Evolutionary conservation across 2,888 invertebrate species (phyloP).

Genomic region (Polydesmus complanatus): DNA sequence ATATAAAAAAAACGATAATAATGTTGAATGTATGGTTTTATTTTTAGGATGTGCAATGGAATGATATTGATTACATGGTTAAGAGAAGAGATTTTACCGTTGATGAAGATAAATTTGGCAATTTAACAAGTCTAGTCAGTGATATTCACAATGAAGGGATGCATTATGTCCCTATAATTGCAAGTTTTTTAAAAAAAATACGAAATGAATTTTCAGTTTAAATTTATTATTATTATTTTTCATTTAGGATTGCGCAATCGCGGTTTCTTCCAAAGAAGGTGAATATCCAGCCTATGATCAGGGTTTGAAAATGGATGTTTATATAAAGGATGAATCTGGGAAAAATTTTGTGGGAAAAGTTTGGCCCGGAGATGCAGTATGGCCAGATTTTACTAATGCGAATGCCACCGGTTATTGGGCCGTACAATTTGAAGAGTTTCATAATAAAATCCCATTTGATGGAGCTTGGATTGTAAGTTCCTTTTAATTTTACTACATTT

Average conservation of each 20-base stretch:
- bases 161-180: conserved; percentile 24
- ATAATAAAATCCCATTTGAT: conserved; percentile 45
- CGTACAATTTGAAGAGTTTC: conserved; percentile 49
- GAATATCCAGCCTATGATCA: conserved; percentile 61
- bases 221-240: neutral
- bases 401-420: conserved; percentile 55
- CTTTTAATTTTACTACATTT: neutral
- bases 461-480: conserved; percentile 68
- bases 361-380: conserved; percentile 56
- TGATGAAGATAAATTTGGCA: conserved; percentile 23
- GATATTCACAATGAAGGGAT: conserved; percentile 24
- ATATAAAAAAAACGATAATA: neutral
- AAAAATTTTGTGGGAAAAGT: conserved; percentile 58
- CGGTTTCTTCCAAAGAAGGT: conserved; percentile 49
- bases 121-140: conserved; percentile 24
- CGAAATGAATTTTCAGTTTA: conserved; percentile 14
- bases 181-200: conserved; percentile 12
- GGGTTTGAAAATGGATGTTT: conserved; percentile 54
- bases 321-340: conserved; percentile 51
- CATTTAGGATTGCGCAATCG: conserved; percentile 52
- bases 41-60: conserved; percentile 26
- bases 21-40: neutral
- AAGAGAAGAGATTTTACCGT: conserved; percentile 31
- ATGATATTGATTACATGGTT: conserved; percentile 34
- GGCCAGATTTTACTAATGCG: conserved; percentile 65